Evolutionary conservation across 2,797 vertebrate species (phyloP).

Genomic region (Sebastes oblongus): DNA sequence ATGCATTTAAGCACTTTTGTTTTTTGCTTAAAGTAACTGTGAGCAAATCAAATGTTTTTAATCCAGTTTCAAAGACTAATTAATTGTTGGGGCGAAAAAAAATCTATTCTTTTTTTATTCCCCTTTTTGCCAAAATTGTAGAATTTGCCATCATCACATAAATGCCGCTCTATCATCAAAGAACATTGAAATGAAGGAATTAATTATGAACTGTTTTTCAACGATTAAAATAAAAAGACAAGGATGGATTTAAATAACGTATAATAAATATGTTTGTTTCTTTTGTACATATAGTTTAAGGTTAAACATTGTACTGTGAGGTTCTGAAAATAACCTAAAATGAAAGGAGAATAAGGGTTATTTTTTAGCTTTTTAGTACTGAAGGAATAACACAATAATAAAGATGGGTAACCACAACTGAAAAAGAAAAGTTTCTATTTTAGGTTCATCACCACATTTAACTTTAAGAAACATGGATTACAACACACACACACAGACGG

Average conservation of each 20-base stretch:
- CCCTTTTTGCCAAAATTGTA: not conserved
- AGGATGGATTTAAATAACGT: not conserved
- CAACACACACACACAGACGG: too few relatives aligned
- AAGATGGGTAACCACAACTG: not conserved
- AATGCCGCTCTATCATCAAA: not conserved
- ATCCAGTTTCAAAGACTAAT: not conserved
- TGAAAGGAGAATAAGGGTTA: not conserved
- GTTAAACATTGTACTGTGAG: not conserved
- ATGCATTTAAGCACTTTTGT: not conserved
- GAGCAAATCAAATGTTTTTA: not conserved
- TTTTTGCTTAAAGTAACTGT: conserved; percentile 3
- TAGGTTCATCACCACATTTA: not conserved
- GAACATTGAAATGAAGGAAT: not conserved
- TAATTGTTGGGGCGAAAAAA: not conserved
- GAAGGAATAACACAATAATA: not conserved
- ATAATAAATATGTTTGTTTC: not conserved
- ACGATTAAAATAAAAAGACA: not conserved
- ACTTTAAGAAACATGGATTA: not conserved
- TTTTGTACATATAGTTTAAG: not conserved
- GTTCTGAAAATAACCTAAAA: not conserved
- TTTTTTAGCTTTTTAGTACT: not conserved
- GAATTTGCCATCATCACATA: not conserved
- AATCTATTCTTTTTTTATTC: not conserved
- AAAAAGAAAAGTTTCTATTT: not conserved
- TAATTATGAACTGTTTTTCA: not conserved